Evolutionary conservation across 2,113 vertebrate genomes (phyloP).

Genomic region (Orycteropus afer): DNA sequence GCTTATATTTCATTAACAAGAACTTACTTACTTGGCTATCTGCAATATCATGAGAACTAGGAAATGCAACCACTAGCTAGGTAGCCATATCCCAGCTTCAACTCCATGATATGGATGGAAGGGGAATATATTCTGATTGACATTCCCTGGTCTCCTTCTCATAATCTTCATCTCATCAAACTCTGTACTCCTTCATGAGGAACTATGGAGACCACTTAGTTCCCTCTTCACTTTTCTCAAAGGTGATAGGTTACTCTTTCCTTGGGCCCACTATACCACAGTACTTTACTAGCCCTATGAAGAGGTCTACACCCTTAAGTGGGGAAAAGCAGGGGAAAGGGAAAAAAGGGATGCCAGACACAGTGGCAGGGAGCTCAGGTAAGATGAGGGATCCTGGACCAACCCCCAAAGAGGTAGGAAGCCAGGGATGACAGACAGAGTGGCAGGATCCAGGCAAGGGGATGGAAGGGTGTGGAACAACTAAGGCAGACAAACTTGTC

Average conservation of each 20-base stretch:
- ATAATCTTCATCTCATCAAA: neutral
- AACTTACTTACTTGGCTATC: neutral
- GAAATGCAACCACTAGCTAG: neutral
- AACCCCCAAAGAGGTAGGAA: no score
- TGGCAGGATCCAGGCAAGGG: no score
- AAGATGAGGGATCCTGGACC: no score
- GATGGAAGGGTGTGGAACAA: no score
- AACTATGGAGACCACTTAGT: neutral
- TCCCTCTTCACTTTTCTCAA: neutral
- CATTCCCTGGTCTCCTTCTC: neutral
- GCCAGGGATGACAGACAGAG: no score
- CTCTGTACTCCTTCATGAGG: neutral
- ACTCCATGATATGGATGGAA: neutral
- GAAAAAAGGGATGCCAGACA: no score
- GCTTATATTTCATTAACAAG: neutral
- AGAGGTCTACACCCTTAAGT: neutral
- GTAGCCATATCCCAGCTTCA: neutral
- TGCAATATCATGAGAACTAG: neutral
- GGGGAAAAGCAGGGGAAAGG: no score
- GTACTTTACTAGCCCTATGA: neutral
- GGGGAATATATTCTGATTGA: neutral
- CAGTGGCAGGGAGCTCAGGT: no score
- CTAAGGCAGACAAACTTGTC: no score
- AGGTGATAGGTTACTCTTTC: neutral
- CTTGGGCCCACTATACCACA: neutral